These are phyloP conservation scores for Hermaeophaga mercurialis DNA, from an alignment of 2,888 invertebrate species.

Conservation along the genomic window DNA sequence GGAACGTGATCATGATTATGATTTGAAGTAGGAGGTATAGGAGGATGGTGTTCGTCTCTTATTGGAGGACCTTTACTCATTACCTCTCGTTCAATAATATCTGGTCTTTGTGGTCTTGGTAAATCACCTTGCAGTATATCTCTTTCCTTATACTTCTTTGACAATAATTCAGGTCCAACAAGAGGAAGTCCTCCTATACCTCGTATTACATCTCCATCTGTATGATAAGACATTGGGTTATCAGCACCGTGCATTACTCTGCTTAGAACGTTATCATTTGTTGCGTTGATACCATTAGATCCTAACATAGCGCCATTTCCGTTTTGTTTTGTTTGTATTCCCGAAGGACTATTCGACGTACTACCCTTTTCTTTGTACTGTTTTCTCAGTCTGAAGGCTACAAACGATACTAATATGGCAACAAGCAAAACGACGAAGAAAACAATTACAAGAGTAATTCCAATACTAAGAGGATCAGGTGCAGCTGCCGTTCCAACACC, in stretches of 20 bases:
- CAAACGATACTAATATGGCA: slow-evolving; percentile 87
- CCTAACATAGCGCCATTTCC: slow-evolving; percentile 73
- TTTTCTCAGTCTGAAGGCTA: slow-evolving; percentile 87
- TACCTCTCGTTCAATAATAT: slow-evolving; percentile 90
- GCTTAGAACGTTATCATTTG: slow-evolving; percentile 71
- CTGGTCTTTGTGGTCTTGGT: slow-evolving; percentile 84
- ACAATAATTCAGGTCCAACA: slow-evolving; percentile 83
- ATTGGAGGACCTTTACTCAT: slow-evolving; percentile 83
- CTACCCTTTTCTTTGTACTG: slow-evolving; percentile 86
- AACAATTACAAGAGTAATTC: slow-evolving; percentile 90
- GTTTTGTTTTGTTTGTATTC: slow-evolving; percentile 79
- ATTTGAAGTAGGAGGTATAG: slow-evolving; percentile 76
- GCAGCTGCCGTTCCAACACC: slow-evolving; percentile 78
- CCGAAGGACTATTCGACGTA: slow-evolving; percentile 68
- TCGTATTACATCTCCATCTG: slow-evolving; percentile 75
- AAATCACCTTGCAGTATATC: slow-evolving; percentile 65
- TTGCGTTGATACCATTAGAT: slow-evolving; percentile 68
- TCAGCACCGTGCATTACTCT: slow-evolving; percentile 74
- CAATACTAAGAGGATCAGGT: slow-evolving; percentile 88
- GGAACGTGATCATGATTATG: slow-evolving; percentile 70
- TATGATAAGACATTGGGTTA: slow-evolving; percentile 70
- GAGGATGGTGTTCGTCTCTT: slow-evolving; percentile 78
- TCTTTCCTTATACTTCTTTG: slow-evolving; percentile 87
- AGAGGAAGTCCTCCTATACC: slow-evolving; percentile 78
- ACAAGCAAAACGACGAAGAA: slow-evolving; percentile 91